A percentile compares a stretch with the other conserved stretches of the same genome.
Evolutionary conservation across 2,797 vertebrate genomes (phyloP).

Genomic region (Picus viridis): DNA sequence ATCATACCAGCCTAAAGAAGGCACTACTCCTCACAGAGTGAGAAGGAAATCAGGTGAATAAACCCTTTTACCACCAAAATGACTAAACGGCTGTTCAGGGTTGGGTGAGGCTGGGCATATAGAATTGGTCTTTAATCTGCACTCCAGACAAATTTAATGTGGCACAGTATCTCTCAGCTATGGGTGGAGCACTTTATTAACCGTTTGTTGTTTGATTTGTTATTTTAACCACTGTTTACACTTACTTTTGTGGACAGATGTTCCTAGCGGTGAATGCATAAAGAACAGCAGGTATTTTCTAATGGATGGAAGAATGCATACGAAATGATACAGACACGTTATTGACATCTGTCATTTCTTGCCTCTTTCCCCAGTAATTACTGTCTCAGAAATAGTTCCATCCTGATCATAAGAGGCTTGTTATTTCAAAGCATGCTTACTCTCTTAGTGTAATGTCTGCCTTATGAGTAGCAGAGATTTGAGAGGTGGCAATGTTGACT

Average conservation of each 20-base stretch:
- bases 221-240: neutral
- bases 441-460: neutral
- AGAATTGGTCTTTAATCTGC: neutral
- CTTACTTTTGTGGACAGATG: neutral
- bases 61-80: neutral
- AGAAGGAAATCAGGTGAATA: slow-evolving; percentile 91
- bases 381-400: neutral
- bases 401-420: neutral
- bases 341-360: neutral
- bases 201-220: neutral
- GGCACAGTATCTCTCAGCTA: neutral
- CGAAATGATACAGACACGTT: neutral
- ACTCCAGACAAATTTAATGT: neutral
- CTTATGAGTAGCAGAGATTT: neutral
- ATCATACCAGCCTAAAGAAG: slow-evolving; percentile 83
- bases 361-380: neutral
- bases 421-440: neutral
- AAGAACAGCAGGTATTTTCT: neutral
- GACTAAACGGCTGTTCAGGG: neutral
- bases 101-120: neutral
- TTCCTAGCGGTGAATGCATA: neutral
- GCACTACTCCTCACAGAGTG: slow-evolving; percentile 84
- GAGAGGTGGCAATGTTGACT: neutral
- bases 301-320: neutral
- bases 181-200: neutral